Conservation (phyloP, 1,140 invertebrate species). For the Euura lappo region DNA sequence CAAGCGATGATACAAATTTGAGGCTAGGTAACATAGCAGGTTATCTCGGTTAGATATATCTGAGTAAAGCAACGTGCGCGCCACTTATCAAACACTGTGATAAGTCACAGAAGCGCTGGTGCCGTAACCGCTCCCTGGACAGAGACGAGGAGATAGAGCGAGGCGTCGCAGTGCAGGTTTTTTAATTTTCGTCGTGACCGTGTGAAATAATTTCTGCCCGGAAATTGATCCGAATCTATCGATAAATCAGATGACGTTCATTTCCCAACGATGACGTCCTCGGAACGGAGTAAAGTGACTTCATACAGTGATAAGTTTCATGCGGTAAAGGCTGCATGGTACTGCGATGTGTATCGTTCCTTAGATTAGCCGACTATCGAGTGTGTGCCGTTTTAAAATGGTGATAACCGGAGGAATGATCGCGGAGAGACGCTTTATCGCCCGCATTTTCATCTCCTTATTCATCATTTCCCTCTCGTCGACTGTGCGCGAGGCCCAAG, state of each 20-base stretch:
- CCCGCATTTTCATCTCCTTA: not conserved
- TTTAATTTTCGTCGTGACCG: not conserved
- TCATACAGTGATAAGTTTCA: not conserved
- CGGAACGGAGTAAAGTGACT: not conserved
- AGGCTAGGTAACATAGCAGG: not conserved
- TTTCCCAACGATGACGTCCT: not conserved
- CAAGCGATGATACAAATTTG: not conserved
- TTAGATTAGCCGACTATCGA: not conserved
- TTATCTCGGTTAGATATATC: not conserved
- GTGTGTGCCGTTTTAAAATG: not conserved
- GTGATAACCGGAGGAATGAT: not conserved
- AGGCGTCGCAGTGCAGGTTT: not conserved
- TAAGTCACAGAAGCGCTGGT: not conserved
- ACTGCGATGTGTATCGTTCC: not conserved
- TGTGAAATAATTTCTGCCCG: not conserved
- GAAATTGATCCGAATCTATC: too few relatives aligned
- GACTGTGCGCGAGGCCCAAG: not conserved
- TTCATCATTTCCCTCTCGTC: not conserved
- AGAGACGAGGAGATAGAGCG: not conserved
- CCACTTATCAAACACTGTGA: constrained; percentile 3
- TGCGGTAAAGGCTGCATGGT: not conserved
- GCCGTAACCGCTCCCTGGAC: not conserved
- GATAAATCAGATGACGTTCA: not conserved
- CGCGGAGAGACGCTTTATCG: too few relatives aligned
- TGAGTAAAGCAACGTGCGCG: not conserved